Evolutionary conservation across 2,797 vertebrate species (phyloP).

Genomic region (Haliaeetus vocifer): DNA sequence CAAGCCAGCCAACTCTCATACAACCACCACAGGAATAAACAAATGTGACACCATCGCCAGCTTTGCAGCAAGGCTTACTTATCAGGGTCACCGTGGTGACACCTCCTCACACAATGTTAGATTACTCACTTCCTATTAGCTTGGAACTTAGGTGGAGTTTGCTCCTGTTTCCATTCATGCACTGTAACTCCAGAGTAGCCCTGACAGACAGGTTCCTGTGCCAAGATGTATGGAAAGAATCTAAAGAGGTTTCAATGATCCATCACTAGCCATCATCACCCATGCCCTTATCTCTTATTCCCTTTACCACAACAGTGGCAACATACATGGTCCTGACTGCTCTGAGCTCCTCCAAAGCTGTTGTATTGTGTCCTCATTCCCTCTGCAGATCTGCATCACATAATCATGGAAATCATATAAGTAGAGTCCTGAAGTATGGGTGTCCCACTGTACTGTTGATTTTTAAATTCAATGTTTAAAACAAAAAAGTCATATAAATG

Average conservation of each 20-base stretch:
- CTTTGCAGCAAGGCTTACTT: neutral
- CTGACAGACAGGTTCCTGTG: neutral
- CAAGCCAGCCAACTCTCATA: neutral
- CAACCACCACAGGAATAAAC: neutral
- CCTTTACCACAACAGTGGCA: neutral
- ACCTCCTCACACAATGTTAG: neutral
- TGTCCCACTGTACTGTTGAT: neutral
- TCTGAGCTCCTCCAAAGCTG: neutral
- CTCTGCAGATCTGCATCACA: neutral
- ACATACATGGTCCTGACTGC: neutral
- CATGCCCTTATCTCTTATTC: neutral
- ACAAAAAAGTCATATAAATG: neutral
- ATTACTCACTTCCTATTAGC: neutral
- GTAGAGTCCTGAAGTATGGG: neutral
- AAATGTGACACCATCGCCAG: neutral
- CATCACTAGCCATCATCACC: neutral
- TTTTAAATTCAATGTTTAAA: neutral
- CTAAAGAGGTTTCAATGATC: neutral
- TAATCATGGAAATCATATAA: neutral
- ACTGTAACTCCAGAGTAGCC: neutral
- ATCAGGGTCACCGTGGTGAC: fast-evolving
- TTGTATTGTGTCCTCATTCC: neutral
- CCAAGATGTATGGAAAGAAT: neutral
- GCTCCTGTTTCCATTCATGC: neutral
- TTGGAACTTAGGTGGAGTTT: neutral